Evolutionary conservation across 2,113 vertebrate species (phyloP).

Genomic region (Phalacrocorax brasilianus): DNA sequence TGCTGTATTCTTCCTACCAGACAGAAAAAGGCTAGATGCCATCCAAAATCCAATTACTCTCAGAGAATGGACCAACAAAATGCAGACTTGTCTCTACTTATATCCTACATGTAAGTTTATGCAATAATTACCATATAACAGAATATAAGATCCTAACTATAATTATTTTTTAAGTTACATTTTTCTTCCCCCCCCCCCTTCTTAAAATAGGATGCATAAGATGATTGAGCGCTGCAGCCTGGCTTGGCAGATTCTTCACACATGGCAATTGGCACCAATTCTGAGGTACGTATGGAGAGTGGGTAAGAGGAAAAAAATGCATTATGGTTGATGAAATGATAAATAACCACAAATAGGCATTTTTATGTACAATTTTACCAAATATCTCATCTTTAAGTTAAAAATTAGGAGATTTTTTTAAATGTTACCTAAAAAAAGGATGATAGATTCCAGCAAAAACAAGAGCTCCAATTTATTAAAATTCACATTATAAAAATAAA

Average conservation of each 20-base stretch:
- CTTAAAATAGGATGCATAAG: not conserved
- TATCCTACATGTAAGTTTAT: not conserved
- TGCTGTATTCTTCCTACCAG: not conserved
- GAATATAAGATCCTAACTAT: not conserved
- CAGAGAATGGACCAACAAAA: not conserved
- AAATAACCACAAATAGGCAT: not conserved
- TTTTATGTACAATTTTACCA: not conserved
- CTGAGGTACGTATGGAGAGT: not conserved
- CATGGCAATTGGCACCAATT: not conserved
- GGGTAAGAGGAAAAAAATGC: not conserved
- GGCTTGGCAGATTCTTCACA: not conserved
- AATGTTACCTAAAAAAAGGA: not conserved
- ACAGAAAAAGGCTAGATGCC: not conserved
- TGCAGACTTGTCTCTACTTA: not conserved
- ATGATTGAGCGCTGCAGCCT: not conserved
- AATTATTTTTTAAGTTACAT: not conserved
- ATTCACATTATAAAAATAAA: not conserved
- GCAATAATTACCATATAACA: not conserved
- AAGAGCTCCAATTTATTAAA: not conserved
- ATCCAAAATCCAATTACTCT: not conserved
- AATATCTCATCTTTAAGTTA: not conserved
- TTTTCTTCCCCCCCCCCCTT: accelerated
- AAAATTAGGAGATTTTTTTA: not conserved
- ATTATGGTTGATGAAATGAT: not conserved
- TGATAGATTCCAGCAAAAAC: not conserved